These are phyloP conservation scores for Montipora capitata DNA, from an alignment of 92 coral and sea anemone genomes.

Conservation along the genomic window DNA sequence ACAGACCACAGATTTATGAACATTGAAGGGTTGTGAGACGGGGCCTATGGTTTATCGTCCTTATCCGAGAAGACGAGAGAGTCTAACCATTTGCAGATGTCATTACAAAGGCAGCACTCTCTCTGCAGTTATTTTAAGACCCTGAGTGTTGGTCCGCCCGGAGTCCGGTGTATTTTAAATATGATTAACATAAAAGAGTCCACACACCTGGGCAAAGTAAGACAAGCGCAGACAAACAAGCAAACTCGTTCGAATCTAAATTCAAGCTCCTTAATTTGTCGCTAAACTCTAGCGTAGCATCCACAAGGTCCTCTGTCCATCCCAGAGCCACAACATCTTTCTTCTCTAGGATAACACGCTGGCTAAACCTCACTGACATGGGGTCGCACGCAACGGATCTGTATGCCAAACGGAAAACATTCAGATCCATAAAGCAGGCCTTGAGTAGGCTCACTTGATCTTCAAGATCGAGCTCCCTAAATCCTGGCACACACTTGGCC, in stretches of 20 bases:
- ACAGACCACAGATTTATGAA: too few species aligned
- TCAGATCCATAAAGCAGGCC: constrained; percentile 94
- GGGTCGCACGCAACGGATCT: constrained; percentile 91
- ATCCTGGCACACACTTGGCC: constrained; percentile 97
- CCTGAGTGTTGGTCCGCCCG: too few species aligned
- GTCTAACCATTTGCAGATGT: too few species aligned
- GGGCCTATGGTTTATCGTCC: too few species aligned
- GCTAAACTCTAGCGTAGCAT: constrained; percentile 92
- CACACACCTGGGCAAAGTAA: constrained; percentile 91
- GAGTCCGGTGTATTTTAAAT: too few species aligned
- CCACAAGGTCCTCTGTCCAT: constrained; percentile 89
- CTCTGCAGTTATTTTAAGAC: too few species aligned
- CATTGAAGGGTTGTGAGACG: too few species aligned
- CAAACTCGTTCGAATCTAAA: constrained; percentile 92
- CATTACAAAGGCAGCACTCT: too few species aligned
- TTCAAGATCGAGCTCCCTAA: constrained; percentile 82
- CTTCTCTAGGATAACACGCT: constrained; percentile 65
- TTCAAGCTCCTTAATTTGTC: constrained; percentile 88
- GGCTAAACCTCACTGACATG: constrained; percentile 85
- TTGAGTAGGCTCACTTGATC: constrained; percentile 93
- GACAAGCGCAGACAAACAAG: constrained; percentile 88
- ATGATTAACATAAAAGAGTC: neutral
- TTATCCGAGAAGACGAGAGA: too few species aligned
- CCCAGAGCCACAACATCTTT: constrained; percentile 85
- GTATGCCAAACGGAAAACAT: constrained; percentile 93